A percentile compares a stretch with the other conserved stretches of the same genome.
Conservation (phyloP, 2,797 vertebrate genomes). For the Semaprochilodus insignis region DNA sequence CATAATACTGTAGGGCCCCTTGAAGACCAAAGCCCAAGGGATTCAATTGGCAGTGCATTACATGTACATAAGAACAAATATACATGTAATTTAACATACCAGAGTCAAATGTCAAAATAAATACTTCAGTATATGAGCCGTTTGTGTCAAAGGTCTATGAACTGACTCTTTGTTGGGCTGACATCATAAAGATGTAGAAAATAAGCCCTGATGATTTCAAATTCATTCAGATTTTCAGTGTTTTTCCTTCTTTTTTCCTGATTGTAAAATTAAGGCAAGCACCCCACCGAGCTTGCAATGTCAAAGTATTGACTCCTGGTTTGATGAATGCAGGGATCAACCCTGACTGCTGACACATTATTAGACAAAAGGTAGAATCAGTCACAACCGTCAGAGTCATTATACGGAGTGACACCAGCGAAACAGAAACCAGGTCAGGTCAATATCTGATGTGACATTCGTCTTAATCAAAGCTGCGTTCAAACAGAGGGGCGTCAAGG, state of each 20-base stretch:
- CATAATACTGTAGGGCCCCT: no score
- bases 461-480: constrained; percentile 53
- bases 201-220: background rate
- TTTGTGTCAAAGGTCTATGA: no score
- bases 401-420: constrained; percentile 24
- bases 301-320: constrained; percentile 42
- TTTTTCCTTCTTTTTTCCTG: background rate
- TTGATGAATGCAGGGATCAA: constrained; percentile 50
- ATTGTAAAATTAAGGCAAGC: constrained; percentile 16
- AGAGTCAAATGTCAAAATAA: no score
- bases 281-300: constrained; percentile 17
- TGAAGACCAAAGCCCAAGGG: no score
- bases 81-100: no score
- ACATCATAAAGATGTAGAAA: background rate
- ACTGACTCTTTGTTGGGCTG: background rate
- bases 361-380: constrained; percentile 47
- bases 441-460: constrained; percentile 51
- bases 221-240: constrained; percentile 10
- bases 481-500: constrained; percentile 40
- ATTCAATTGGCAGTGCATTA: no score
- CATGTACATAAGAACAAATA: no score
- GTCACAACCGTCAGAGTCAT: constrained; percentile 38
- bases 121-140: no score
- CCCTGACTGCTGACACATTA: constrained; percentile 40
- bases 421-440: constrained; percentile 45